Conservation (phyloP, 2,113 vertebrate species). For the Hiodon alosoides region DNA sequence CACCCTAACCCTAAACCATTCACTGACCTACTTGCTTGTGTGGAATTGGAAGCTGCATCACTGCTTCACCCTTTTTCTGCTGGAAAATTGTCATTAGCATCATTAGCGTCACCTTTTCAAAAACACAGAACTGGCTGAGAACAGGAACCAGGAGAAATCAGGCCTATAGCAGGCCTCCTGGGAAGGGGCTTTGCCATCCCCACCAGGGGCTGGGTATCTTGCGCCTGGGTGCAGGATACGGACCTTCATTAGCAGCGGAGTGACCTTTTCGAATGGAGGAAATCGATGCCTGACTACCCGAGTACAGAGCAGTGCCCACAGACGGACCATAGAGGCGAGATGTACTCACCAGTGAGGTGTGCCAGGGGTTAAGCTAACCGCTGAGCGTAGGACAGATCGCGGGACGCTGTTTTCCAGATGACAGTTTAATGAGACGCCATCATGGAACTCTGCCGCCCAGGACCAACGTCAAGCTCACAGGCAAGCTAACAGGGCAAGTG, state of each 20-base stretch:
- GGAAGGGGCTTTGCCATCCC: not conserved
- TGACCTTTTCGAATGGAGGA: not conserved
- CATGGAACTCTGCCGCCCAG: not conserved
- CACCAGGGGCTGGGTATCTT: not conserved
- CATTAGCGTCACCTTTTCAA: not conserved
- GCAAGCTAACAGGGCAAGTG: not conserved
- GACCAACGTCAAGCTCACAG: not conserved
- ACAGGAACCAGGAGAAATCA: not conserved
- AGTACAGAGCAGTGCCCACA: not conserved
- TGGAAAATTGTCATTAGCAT: not conserved
- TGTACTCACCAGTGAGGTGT: not conserved
- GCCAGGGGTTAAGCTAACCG: too few species aligned
- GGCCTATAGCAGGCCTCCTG: not conserved
- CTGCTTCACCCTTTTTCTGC: not conserved
- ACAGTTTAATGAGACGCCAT: not conserved
- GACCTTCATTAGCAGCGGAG: not conserved
- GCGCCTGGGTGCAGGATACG: not conserved
- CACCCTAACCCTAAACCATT: slow-evolving; percentile 65
- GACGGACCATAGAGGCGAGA: not conserved
- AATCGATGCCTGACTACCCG: not conserved
- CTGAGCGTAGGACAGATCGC: not conserved
- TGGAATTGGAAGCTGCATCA: slow-evolving; percentile 50
- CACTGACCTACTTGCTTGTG: slow-evolving; percentile 62
- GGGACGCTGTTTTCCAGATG: not conserved
- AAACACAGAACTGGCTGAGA: not conserved